Evolutionary conservation across 2,888 invertebrate species (phyloP).

Genomic region (Platypus cylindrus): DNA sequence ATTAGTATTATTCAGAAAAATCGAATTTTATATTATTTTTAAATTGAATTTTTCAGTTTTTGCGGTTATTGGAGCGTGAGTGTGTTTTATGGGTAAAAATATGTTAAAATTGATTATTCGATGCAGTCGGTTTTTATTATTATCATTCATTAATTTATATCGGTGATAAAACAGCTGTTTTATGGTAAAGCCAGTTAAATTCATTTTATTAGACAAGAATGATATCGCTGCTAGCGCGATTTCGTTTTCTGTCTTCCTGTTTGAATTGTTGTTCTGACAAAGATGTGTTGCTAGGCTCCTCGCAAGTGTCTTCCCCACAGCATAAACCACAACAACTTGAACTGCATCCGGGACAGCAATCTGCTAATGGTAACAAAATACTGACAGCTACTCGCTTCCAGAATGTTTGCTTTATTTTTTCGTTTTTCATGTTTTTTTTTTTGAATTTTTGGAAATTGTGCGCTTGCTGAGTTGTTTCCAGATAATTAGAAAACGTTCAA

Average conservation of each 20-base stretch:
- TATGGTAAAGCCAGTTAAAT: too few relatives aligned
- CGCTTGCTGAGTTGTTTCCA: too few relatives aligned
- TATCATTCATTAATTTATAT: neutral
- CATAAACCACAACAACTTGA: conserved; percentile 37
- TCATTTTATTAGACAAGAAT: too few relatives aligned
- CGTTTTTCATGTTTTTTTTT: conserved; percentile 8
- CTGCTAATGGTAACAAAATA: conserved; percentile 73
- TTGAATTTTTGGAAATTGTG: too few relatives aligned
- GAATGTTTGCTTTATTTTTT: conserved; percentile 2
- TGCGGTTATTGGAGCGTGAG: too few relatives aligned
- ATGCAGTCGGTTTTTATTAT: neutral
- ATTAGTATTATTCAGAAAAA: too few relatives aligned
- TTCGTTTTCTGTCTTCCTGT: conserved; percentile 16
- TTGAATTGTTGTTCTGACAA: conserved; percentile 33
- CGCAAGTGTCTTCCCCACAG: conserved; percentile 36
- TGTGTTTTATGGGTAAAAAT: too few relatives aligned
- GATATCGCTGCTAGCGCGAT: conserved; percentile 14
- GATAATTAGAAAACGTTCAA: too few relatives aligned
- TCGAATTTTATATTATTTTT: too few relatives aligned
- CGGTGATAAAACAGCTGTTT: too few relatives aligned
- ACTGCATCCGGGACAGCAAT: conserved; percentile 43
- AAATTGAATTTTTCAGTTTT: too few relatives aligned
- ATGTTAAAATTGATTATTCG: conserved; percentile 1
- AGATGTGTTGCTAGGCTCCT: conserved; percentile 36
- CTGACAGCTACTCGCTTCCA: conserved; percentile 6